These are phyloP conservation scores for Synanthedon formicaeformis DNA, from an alignment of 2,888 invertebrate genomes.

Conservation along the genomic window DNA sequence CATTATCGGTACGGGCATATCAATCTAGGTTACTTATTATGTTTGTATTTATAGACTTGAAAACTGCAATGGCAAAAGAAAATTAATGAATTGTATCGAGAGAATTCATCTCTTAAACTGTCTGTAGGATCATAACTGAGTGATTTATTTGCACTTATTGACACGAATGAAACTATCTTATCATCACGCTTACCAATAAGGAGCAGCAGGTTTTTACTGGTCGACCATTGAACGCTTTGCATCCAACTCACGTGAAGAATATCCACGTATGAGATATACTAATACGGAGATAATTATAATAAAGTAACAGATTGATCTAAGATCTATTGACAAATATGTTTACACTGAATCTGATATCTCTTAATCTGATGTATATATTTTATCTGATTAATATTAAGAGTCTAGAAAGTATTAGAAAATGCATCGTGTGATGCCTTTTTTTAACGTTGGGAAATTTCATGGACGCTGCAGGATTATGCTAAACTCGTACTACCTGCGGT, in stretches of 20 bases:
- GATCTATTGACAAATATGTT: neutral
- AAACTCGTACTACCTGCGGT: too few relatives aligned
- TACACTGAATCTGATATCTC: neutral
- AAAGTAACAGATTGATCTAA: neutral
- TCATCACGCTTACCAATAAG: conserved; percentile 6
- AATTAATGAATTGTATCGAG: neutral
- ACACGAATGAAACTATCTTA: conserved; percentile 11
- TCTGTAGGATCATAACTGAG: neutral
- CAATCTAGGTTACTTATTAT: neutral
- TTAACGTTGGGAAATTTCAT: too few relatives aligned
- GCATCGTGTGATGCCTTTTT: too few relatives aligned
- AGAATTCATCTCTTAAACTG: neutral
- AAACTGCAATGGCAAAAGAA: neutral
- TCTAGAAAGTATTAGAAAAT: too few relatives aligned
- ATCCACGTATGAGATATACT: neutral
- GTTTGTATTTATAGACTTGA: too few relatives aligned
- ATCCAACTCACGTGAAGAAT: neutral
- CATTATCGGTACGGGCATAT: too few relatives aligned
- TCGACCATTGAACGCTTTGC: neutral
- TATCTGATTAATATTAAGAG: too few relatives aligned
- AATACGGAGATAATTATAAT: neutral
- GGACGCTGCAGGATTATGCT: too few relatives aligned
- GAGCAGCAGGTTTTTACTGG: neutral
- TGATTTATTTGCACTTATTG: conserved; percentile 11
- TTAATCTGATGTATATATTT: too few relatives aligned